phyloP scores from a whole-genome alignment of 2,888 invertebrate genomes.

The Acrocyrtus sp. region DNA sequence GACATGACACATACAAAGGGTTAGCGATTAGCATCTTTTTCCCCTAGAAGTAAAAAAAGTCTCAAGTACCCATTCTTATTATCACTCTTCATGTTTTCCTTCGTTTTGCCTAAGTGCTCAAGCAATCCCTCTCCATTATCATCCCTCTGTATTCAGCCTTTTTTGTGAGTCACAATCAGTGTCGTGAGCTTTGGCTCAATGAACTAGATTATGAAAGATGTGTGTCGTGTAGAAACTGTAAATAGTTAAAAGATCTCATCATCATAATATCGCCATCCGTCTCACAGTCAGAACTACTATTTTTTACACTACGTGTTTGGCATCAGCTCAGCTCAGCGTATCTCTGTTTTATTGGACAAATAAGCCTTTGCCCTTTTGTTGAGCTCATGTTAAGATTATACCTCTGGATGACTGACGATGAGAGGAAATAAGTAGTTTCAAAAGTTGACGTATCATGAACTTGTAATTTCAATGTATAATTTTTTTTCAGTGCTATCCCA shows the following conservation, averaged over 20 bases:
- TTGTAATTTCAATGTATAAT: not conserved
- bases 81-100: constrained; percentile 24
- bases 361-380: constrained; percentile 27
- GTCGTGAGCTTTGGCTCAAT: constrained; percentile 32
- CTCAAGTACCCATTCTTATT: constrained; percentile 30
- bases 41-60: constrained; percentile 15
- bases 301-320: too few species aligned
- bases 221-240: not conserved
- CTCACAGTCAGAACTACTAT: not conserved
- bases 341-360: constrained; percentile 19
- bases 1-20: constrained; percentile 39
- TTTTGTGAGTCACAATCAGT: not conserved
- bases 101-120: constrained; percentile 5
- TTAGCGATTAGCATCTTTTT: constrained; percentile 27
- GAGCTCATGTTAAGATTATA: constrained; percentile 22
- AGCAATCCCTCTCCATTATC: not conserved
- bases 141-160: not conserved
- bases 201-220: constrained; percentile 29
- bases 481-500: too few species aligned
- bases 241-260: not conserved
- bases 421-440: not conserved
- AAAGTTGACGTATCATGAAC: not conserved
- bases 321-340: too few species aligned
- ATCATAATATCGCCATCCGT: not conserved
- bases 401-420: not conserved